A percentile compares a stretch with the other conserved stretches of the same genome.
Conservation (phyloP, 2,113 vertebrate genomes). For the Calyptommatus sinebrachiatus region DNA sequence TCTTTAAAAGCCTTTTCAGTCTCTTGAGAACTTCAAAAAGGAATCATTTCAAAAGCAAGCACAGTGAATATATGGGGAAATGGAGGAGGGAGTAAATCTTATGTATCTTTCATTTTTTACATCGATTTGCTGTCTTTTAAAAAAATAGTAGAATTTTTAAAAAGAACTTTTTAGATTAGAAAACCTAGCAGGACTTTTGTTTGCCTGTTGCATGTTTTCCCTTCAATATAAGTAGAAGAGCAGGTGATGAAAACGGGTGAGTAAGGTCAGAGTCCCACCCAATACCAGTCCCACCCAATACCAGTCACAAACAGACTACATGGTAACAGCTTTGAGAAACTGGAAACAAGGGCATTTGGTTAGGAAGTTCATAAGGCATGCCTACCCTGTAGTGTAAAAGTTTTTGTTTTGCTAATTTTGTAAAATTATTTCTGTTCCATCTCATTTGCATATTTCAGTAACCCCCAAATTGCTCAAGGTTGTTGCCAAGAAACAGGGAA, state of each 20-base stretch:
- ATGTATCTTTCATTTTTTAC: slow-evolving; percentile 30
- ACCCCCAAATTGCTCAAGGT: too few relatives aligned
- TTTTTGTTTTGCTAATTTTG: too few relatives aligned
- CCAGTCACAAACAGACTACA: not conserved
- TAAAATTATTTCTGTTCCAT: too few relatives aligned
- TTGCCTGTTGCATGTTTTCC: not conserved
- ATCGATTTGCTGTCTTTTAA: slow-evolving; percentile 28
- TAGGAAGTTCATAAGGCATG: not conserved
- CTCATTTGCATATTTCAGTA: too few relatives aligned
- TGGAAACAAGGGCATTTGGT: not conserved
- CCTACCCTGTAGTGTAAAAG: too few relatives aligned
- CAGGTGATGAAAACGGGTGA: not conserved
- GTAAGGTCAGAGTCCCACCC: too few relatives aligned
- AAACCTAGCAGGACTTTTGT: too few relatives aligned
- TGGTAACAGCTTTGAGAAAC: not conserved
- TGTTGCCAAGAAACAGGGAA: too few relatives aligned
- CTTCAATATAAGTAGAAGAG: not conserved
- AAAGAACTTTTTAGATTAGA: slow-evolving; percentile 13
- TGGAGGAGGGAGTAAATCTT: slow-evolving; percentile 32
- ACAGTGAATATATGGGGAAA: slow-evolving; percentile 30
- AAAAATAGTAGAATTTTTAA: slow-evolving; percentile 17
- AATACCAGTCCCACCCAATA: too few relatives aligned
- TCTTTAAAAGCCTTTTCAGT: slow-evolving; percentile 57
- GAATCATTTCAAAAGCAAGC: slow-evolving; percentile 40
- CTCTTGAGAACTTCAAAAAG: slow-evolving; percentile 52